These are phyloP conservation scores for Uria aalge DNA, from an alignment of 2,113 vertebrate genomes.

Conservation along the genomic window DNA sequence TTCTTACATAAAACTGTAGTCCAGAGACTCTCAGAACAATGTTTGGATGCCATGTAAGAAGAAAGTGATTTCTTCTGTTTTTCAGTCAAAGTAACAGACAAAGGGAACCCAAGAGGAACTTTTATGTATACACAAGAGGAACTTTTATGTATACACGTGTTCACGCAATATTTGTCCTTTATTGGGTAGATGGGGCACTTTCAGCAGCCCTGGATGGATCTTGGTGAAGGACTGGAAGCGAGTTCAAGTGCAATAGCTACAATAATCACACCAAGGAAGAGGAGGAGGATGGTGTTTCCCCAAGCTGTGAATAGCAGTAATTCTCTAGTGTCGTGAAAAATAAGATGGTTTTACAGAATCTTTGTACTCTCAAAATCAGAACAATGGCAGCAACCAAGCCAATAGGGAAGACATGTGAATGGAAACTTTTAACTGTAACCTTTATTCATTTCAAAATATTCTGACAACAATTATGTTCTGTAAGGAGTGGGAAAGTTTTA, in stretches of 20 bases:
- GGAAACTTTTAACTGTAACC: neutral
- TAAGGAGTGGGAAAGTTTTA: neutral
- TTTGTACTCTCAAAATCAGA: neutral
- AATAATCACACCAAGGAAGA: neutral
- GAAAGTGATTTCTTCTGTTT: neutral
- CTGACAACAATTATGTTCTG: neutral
- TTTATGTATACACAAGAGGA: neutral
- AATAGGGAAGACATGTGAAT: neutral
- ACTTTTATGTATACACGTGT: neutral
- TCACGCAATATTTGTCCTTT: neutral
- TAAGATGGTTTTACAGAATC: neutral
- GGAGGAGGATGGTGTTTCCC: neutral
- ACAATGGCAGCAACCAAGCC: neutral
- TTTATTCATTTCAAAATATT: constrained; percentile 1
- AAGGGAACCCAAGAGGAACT: neutral
- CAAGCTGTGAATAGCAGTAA: neutral
- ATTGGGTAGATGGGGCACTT: neutral
- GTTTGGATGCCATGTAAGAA: neutral
- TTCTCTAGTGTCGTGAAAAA: neutral
- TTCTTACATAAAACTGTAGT: neutral
- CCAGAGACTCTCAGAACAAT: neutral
- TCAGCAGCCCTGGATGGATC: neutral
- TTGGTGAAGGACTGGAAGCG: neutral
- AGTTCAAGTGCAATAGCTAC: neutral
- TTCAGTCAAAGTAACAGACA: neutral